A percentile compares a stretch with the other conserved stretches of the same genome.
Conservation (phyloP, 2,888 invertebrate species). For the Biston stratarius region DNA sequence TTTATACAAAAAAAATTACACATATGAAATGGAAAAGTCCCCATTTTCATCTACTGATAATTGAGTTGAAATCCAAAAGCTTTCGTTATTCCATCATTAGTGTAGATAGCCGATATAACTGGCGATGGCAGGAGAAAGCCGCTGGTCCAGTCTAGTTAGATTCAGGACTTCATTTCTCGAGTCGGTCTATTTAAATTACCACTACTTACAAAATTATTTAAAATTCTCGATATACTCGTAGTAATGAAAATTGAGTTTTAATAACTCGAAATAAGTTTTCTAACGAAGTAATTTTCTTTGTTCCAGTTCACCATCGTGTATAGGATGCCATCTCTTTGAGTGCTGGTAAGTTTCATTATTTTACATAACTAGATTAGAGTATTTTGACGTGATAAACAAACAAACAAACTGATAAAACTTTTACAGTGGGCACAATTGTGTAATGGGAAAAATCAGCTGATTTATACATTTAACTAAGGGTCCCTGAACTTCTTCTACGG, state of each 20-base stretch:
- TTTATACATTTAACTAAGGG: too few relatives aligned
- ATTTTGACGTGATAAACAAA: too few relatives aligned
- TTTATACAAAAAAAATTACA: too few relatives aligned
- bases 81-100: conserved; percentile 14
- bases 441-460: too few relatives aligned
- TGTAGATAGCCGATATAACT: conserved; percentile 10
- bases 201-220: neutral
- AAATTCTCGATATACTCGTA: too few relatives aligned
- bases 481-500: too few relatives aligned
- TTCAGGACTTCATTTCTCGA: conserved; percentile 4
- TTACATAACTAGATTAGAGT: neutral
- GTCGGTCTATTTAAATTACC: neutral
- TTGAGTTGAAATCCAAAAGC: neutral
- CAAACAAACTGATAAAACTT: too few relatives aligned
- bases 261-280: conserved; percentile 6
- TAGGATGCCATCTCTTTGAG: conserved; percentile 63
- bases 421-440: too few relatives aligned
- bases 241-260: neutral
- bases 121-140: conserved; percentile 19
- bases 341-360: conserved; percentile 55
- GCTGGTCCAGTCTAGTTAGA: conserved; percentile 11
- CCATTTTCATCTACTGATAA: neutral
- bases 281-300: conserved; percentile 47
- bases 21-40: too few relatives aligned
- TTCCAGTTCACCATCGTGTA: conserved; percentile 61